A percentile compares a stretch with the other conserved stretches of the same genome.
phyloP scores from a whole-genome alignment of 2,113 vertebrate species.

The Aphyosemion australe region DNA sequence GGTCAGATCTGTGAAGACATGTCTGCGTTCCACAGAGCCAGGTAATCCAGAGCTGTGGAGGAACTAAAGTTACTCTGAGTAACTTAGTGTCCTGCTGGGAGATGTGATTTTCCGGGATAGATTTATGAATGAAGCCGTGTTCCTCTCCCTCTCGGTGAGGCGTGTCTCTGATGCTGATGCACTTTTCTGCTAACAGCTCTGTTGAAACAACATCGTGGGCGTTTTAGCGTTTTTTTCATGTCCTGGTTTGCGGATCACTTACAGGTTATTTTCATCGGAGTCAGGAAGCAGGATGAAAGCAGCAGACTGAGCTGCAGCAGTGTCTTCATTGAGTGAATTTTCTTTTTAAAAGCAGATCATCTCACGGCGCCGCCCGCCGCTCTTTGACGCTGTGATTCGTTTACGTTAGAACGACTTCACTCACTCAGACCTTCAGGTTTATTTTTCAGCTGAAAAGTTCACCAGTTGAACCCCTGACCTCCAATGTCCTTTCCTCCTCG shows the following conservation, averaged over 20 bases:
- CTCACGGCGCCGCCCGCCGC: too few relatives aligned
- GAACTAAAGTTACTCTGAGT: background rate
- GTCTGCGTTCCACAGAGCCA: conserved; percentile 59
- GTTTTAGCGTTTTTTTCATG: conserved; percentile 65
- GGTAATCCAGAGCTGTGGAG: conserved; percentile 46
- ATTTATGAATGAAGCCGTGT: background rate
- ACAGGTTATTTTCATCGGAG: conserved; percentile 63
- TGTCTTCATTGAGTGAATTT: too few relatives aligned
- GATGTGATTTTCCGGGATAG: background rate
- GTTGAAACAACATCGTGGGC: conserved; percentile 53
- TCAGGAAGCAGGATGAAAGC: conserved; percentile 13
- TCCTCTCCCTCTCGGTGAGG: conserved; percentile 13
- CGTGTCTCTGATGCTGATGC: conserved; percentile 55
- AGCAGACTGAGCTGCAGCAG: too few relatives aligned
- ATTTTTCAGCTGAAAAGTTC: too few relatives aligned
- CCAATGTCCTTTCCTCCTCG: background rate
- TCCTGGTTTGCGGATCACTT: conserved; percentile 58
- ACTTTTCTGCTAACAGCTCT: conserved; percentile 58
- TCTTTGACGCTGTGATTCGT: too few relatives aligned
- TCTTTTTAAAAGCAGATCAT: too few relatives aligned
- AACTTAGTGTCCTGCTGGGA: too few relatives aligned
- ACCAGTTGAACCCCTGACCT: too few relatives aligned
- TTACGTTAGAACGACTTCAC: too few relatives aligned
- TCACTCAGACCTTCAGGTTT: too few relatives aligned
- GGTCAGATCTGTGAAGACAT: conserved; percentile 30